phyloP scores from a whole-genome alignment of 2,888 invertebrate species.

The Lithosia quadra region DNA sequence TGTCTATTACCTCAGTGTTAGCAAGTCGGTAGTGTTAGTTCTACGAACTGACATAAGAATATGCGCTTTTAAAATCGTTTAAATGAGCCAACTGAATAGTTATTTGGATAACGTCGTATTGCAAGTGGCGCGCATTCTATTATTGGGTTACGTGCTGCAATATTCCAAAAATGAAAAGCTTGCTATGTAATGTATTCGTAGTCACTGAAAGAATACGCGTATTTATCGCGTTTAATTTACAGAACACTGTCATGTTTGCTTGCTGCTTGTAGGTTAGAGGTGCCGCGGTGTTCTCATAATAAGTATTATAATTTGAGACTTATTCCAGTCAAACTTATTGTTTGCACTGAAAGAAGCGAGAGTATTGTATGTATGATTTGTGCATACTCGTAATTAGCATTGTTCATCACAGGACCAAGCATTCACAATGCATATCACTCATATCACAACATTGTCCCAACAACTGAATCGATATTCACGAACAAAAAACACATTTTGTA shows the following conservation, averaged over 20 bases:
- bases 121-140: no score
- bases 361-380: not conserved
- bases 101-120: not conserved
- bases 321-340: no score
- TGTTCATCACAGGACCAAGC: not conserved
- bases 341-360: no score
- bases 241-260: no score
- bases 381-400: not conserved
- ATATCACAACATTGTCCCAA: not conserved
- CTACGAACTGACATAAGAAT: not conserved
- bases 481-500: not conserved
- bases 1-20: not conserved
- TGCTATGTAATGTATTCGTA: not conserved
- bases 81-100: not conserved
- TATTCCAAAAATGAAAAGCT: no score
- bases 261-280: no score
- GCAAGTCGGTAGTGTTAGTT: no score
- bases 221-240: no score
- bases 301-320: no score
- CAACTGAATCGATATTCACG: not conserved
- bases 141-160: no score
- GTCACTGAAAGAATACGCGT: no score
- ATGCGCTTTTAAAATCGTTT: not conserved
- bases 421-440: not conserved
- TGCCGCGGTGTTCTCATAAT: no score